Evolutionary conservation across 2,888 invertebrate species (phyloP), one percentile per base, ranked within the genome.

Genomic region (Latrodectus elegans): DNA sequence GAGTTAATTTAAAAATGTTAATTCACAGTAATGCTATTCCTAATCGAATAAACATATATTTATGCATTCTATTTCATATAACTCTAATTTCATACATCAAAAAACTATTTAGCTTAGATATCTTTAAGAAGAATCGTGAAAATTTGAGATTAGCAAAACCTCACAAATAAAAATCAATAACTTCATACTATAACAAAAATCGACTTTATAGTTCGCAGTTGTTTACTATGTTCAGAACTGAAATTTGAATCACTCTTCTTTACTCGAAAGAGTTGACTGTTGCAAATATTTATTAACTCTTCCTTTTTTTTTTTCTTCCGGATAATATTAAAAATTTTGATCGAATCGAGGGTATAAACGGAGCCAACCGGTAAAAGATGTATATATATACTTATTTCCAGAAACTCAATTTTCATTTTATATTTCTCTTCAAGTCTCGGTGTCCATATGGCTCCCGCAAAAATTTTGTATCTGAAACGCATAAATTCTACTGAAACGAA

Each of bases 401-500:
- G 15, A 84, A 78, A 84, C 73, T 65, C 55, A 72, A 77, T 70
- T 79, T 78, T 79, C 68, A 84, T 84, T 84, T 84, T 73, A 60
- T 82, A 38, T 26, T 65, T 65, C 64, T 80, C 55, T 22, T 76
- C 60, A 17, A 26, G 17, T 51, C 53, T 55, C 77, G 8, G 4
- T 17, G 75, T 60, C 68, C 51, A 12, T 52, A 52, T 22, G 22
- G 51, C 11, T 60, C n/a, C 72, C 53, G 52, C 60, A 22, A 64
- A 22, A 74, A 53, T 79, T 76, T 52, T 85, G 74, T 76, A 80
- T 75, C 71, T 74, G 73, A 71, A 75, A 71, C 65, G 71, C 84
- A 84, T 84, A 84, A 84, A 84, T 84, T 84, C 79, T 71, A 84
- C 73, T 74, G 84, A 74, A 84, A 77, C 75, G 76, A 75, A 76